Evolutionary conservation across 2,888 invertebrate genomes (phyloP), one percentile per base, ranked within the genome.

Genomic region (Nebria brevicollis): DNA sequence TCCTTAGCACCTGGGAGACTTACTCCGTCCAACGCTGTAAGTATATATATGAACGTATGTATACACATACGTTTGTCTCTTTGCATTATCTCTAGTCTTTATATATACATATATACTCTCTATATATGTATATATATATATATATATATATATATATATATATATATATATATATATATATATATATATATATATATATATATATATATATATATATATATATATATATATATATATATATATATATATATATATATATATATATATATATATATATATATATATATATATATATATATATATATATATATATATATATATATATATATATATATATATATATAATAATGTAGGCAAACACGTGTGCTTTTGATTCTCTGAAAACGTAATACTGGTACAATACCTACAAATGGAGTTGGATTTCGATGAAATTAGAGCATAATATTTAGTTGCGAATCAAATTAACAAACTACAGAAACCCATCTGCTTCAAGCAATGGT

Each of bases 1-100:
- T 81, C 73, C 81, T 77, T 77, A 81, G 54, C 77, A 81, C 74
- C 54, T 54, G 54, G 8, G 7, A 54, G 54, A 54, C 13, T 54
- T 54, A 11, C 54, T 54, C 54, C 54, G 13, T 54, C 54, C 54
- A 11, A 54, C 54, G 7, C 54, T 54, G 8, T 54, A 54, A 11
- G 13, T 54, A 54, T 54, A 54, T 54, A 54, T 13, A 54, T 7
- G 8, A 11, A 54, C 13, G 2, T 13, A 54, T 13, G 11, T 54
- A 54, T 7, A 13, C 4, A 54, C 13, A 8, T 54, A 13, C 7
- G 13, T 54, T 54, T 54, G 54, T 54, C 54, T 54, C 54, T 54
- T 54, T 8, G 13, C 54, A 54, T 54, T 54, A 54, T 0, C 54
- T 7, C 54, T 54, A 54, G 54, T 54, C 54, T 54, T 43, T 43